phyloP scores from a whole-genome alignment of 2,113 vertebrate genomes.

The sheep (Ovis aries) region DNA sequence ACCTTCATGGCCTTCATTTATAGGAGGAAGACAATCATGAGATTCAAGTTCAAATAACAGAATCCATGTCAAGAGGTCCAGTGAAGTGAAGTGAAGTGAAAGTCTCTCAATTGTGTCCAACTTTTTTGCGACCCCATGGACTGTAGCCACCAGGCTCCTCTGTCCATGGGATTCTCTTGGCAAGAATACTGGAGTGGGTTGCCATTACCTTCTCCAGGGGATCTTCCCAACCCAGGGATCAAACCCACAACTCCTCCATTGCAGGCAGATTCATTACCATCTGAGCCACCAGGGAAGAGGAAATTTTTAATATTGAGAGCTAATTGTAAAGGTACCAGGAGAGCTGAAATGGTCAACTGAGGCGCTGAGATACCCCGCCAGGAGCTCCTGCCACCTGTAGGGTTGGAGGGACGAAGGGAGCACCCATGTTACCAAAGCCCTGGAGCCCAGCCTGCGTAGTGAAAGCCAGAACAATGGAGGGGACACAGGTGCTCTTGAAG shows the following conservation, averaged over 20 bases:
- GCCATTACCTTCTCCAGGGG: background rate
- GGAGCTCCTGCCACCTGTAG: background rate
- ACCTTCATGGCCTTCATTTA: background rate
- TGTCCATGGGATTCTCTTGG: background rate
- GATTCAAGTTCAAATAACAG: background rate
- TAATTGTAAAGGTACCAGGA: background rate
- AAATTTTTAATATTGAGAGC: background rate
- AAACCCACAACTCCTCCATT: background rate
- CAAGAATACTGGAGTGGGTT: background rate
- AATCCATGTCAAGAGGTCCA: background rate
- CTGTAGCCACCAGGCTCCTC: background rate
- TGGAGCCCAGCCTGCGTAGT: background rate
- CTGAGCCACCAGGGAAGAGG: background rate
- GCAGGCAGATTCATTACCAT: background rate
- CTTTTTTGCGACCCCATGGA: background rate
- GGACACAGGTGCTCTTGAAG: background rate
- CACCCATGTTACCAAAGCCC: background rate
- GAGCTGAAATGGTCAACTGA: background rate
- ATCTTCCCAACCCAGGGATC: background rate
- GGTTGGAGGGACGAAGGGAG: background rate
- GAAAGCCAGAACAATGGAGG: background rate
- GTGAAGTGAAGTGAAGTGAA: background rate
- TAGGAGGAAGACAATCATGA: background rate
- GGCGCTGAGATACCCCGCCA: background rate
- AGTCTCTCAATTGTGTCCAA: background rate